phyloP scores from a whole-genome alignment of 2,113 vertebrate genomes.

The Hemichromis elongatus region DNA sequence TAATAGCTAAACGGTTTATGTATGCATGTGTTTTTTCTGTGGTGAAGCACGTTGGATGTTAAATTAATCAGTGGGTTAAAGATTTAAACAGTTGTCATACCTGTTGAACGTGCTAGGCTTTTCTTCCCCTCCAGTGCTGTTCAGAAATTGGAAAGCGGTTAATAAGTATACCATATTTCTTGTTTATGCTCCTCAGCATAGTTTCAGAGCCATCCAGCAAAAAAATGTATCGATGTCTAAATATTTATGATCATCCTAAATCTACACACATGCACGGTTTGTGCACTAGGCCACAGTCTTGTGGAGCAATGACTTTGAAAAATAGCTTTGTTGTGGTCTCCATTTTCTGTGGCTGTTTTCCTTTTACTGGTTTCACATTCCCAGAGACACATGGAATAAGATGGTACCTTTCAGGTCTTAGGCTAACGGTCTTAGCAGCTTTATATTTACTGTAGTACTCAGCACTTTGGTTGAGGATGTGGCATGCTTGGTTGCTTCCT shows the following conservation, averaged over 20 bases:
- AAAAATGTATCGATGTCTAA: not conserved
- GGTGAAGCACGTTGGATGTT: not conserved
- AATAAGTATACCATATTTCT: not conserved
- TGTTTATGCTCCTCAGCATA: not conserved
- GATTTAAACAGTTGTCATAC: not conserved
- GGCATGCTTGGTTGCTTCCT: not conserved
- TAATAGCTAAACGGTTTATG: rapidly evolving
- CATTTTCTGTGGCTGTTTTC: conserved; percentile 1
- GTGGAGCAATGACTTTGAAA: not conserved
- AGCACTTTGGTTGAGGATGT: conserved; percentile 9
- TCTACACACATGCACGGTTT: not conserved
- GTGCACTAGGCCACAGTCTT: not conserved
- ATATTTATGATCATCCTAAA: not conserved
- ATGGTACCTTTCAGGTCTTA: not conserved
- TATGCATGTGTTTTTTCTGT: not conserved
- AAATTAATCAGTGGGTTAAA: not conserved
- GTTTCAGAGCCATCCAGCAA: not conserved
- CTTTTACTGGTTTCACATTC: conserved; percentile 17
- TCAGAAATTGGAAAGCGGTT: not conserved
- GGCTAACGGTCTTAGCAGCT: conserved; percentile 42
- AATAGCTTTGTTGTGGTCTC: not conserved
- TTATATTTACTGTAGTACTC: conserved; percentile 16
- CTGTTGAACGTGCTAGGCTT: not conserved
- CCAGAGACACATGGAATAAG: not conserved
- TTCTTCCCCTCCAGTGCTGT: not conserved